Conservation (phyloP, 2,888 invertebrate genomes). For the Drosophila buzzatii region DNA sequence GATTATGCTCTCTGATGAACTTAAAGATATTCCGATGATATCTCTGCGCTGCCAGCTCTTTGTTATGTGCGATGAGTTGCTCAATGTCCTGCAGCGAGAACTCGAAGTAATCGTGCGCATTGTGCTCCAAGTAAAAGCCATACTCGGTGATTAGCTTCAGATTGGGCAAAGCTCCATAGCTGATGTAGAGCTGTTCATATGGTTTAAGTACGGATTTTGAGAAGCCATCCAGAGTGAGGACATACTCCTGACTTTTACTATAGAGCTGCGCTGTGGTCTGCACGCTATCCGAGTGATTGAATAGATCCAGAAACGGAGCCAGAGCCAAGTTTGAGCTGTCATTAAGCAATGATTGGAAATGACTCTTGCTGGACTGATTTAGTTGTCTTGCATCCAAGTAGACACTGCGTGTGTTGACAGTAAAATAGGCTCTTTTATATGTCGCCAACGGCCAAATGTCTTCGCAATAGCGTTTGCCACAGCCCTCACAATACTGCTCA, state of each 20-base stretch:
- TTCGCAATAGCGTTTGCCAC: constrained; percentile 85
- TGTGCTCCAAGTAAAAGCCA: constrained; percentile 91
- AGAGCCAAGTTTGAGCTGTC: constrained; percentile 90
- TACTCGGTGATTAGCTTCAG: constrained; percentile 93
- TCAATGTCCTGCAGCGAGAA: constrained; percentile 87
- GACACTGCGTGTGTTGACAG: constrained; percentile 94
- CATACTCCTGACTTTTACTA: constrained; percentile 52
- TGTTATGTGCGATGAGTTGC: constrained; percentile 83
- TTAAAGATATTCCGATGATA: constrained; percentile 87
- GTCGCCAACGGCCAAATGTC: constrained; percentile 86
- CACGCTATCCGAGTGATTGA: constrained; percentile 92
- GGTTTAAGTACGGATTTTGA: constrained; percentile 85
- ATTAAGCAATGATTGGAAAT: constrained; percentile 84
- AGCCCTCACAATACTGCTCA: constrained; percentile 75
- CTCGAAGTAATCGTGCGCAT: constrained; percentile 89
- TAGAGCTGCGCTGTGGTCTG: constrained; percentile 86
- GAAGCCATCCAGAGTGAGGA: constrained; percentile 62
- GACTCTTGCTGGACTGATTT: constrained; percentile 83
- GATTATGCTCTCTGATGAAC: constrained; percentile 88
- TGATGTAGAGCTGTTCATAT: constrained; percentile 93
- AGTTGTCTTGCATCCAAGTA: constrained; percentile 88
- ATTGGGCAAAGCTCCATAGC: constrained; percentile 94
- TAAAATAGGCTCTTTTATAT: constrained; percentile 93
- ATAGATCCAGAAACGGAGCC: constrained; percentile 95
- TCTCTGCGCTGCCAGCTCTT: constrained; percentile 71